Conservation (phyloP, 2,888 invertebrate species). For the Calliphora vomitoria region DNA sequence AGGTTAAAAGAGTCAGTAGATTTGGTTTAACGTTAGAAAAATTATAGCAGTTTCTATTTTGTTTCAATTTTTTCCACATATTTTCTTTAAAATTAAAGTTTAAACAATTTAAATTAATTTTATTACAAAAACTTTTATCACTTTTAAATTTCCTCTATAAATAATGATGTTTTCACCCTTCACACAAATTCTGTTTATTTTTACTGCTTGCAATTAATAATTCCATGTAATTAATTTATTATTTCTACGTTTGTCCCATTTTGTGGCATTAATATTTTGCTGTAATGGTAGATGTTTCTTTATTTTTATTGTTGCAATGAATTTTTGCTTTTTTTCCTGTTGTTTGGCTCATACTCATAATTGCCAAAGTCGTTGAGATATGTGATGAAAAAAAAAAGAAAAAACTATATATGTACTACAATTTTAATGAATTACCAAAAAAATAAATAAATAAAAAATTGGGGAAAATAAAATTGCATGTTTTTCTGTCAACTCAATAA, state of each 20-base stretch:
- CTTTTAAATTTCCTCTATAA: too few species aligned
- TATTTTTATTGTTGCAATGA: neutral
- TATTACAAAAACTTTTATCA: too few species aligned
- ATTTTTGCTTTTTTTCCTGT: neutral
- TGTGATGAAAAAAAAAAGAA: neutral
- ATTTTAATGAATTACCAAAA: conserved; percentile 37
- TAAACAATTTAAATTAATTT: too few species aligned
- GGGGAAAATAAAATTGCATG: conserved; percentile 19
- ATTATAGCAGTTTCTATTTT: too few species aligned
- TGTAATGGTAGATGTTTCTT: conserved; percentile 5
- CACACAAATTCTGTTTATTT: neutral
- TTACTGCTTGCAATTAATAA: conserved; percentile 38
- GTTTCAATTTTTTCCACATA: too few species aligned
- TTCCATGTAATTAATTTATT: conserved; percentile 50
- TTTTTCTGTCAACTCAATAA: conserved; percentile 41
- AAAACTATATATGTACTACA: neutral
- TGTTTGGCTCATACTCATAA: neutral
- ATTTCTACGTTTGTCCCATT: conserved; percentile 42
- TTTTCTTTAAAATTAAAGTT: too few species aligned
- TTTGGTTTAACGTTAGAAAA: too few species aligned
- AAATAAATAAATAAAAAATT: conserved; percentile 9
- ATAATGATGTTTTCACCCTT: neutral
- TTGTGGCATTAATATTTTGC: conserved; percentile 8
- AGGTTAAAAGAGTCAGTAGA: too few species aligned
- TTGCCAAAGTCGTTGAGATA: neutral